phyloP scores from a whole-genome alignment of 2,113 vertebrate genomes.

The Peromyscus polionotus region DNA sequence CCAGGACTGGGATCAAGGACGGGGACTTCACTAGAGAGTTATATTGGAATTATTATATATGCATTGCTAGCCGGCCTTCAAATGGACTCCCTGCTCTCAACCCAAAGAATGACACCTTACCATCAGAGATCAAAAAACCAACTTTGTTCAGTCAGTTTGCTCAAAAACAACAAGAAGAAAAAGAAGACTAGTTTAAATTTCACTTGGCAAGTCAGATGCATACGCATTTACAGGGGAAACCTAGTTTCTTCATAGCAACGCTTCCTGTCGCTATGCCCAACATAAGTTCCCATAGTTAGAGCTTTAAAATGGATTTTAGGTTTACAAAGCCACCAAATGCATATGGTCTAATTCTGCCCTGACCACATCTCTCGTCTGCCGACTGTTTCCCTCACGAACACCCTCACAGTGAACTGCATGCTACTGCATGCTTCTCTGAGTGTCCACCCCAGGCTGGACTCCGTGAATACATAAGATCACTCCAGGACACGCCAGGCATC shows the following conservation, averaged over 20 bases:
- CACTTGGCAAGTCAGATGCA: neutral
- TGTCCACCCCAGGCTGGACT: neutral
- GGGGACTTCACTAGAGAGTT: neutral
- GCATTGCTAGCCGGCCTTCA: no score
- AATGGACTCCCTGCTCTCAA: neutral
- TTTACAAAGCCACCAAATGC: neutral
- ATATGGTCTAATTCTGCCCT: neutral
- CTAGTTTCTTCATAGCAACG: neutral
- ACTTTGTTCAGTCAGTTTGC: neutral
- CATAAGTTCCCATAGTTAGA: neutral
- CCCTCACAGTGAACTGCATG: neutral
- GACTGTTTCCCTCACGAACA: neutral
- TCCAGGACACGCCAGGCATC: neutral
- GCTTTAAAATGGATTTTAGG: neutral
- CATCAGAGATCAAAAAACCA: neutral
- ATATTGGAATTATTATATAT: neutral
- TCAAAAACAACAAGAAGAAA: neutral
- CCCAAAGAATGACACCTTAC: neutral
- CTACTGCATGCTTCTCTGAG: neutral
- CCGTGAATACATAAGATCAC: neutral
- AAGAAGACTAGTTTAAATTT: constrained; percentile 17
- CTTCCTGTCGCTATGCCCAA: neutral
- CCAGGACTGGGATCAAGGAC: neutral
- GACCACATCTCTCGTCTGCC: neutral
- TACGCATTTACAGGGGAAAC: neutral